A percentile compares a stretch with the other conserved stretches of the same genome.
These are phyloP conservation scores for Syrphus vitripennis DNA, from an alignment of 2,888 invertebrate species.

Conservation along the genomic window DNA sequence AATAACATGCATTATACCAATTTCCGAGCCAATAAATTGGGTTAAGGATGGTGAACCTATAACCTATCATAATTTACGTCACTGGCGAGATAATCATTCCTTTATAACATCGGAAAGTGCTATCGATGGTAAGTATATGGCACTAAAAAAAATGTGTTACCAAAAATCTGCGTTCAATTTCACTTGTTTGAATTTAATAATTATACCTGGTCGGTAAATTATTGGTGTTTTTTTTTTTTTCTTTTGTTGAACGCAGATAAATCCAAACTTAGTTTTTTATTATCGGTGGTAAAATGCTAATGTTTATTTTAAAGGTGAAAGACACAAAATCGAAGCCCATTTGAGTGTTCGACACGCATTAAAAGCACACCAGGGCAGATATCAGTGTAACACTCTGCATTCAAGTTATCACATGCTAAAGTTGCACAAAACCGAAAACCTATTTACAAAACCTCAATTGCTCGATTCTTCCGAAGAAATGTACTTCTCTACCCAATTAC, in stretches of 20 bases:
- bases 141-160: neutral
- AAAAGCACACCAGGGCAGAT: conserved; percentile 79
- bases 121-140: conserved; percentile 78
- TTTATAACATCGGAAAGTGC: conserved; percentile 77
- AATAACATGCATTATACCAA: conserved; percentile 80
- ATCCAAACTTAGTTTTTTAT: neutral
- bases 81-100: conserved; percentile 80
- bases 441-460: conserved; percentile 68
- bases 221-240: neutral
- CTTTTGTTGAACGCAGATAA: conserved; percentile 52
- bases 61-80: conserved; percentile 79
- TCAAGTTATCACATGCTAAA: conserved; percentile 77
- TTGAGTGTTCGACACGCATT: conserved; percentile 79
- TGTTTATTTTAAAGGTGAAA: conserved; percentile 77
- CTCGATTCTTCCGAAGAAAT: conserved; percentile 56
- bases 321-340: conserved; percentile 80
- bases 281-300: conserved; percentile 35
- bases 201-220: neutral
- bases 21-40: conserved; percentile 80
- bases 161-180: conserved; percentile 62
- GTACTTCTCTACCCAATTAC: conserved; percentile 41
- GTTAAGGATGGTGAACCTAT: conserved; percentile 79
- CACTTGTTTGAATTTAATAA: conserved; percentile 2
- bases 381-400: conserved; percentile 79
- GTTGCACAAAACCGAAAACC: conserved; percentile 74